Evolutionary conservation across 2,888 invertebrate genomes (phyloP).

Genomic region (Protula sp.): DNA sequence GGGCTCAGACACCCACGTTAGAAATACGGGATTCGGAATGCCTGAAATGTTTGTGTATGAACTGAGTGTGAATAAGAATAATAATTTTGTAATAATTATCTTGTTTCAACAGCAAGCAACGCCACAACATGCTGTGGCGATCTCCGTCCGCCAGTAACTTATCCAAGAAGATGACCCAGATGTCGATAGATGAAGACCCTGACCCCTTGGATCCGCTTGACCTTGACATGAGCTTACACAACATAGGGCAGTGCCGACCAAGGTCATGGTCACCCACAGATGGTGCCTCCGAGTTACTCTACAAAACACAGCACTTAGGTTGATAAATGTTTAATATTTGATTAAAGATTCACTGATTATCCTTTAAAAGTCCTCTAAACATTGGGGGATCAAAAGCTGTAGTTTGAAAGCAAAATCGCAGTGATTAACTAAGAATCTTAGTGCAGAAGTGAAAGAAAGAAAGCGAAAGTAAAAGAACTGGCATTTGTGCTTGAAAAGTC

Average conservation of each 20-base stretch:
- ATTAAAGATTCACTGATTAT: no score
- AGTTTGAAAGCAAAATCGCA: no score
- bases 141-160: slow-evolving; percentile 71
- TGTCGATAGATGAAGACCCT: background rate
- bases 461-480: no score
- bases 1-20: background rate
- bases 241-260: background rate
- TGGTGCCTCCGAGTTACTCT: slow-evolving; percentile 4
- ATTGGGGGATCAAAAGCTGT: no score
- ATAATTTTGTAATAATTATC: no score
- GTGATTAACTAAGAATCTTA: no score
- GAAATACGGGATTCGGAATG: no score
- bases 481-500: no score
- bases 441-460: no score
- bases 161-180: background rate
- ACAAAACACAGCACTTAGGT: slow-evolving; percentile 11
- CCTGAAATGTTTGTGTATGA: no score
- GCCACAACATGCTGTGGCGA: slow-evolving; percentile 77
- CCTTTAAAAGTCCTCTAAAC: no score
- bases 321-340: background rate
- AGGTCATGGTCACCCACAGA: slow-evolving; percentile 13
- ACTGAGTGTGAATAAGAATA: no score
- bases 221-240: background rate
- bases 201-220: background rate
- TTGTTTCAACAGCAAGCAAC: slow-evolving; percentile 92